Evolutionary conservation across 2,888 invertebrate genomes (phyloP), one percentile per base, ranked within the genome.

Genomic region (Cosmopolites sordidus): DNA sequence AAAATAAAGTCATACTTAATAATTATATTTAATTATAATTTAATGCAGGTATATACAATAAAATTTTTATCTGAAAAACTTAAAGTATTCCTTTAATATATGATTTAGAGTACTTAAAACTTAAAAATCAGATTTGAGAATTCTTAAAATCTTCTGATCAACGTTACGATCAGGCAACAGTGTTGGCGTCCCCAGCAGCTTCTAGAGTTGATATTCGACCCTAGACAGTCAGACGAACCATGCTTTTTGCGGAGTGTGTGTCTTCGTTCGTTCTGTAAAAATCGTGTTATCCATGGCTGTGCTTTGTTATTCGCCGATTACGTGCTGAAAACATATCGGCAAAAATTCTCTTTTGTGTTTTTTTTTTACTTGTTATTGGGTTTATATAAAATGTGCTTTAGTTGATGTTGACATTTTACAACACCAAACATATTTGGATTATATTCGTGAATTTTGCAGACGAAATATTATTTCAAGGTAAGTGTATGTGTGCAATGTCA

Each of bases 401-500:
- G 16, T 16, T 48, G 14, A 18, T 12, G 11, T 43, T 33, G 8
- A 6, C 22, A 11, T 27, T 11, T 16, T 1, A 30, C 42, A 27
- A 5, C 22, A 8, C 22, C 22, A 43, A 27, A 43, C 47, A 46
- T 22, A 48, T 47, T 44, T 47, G 55, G 55, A 55, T 55, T 55
- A 55, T 43, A 40, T 48, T 46, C 37, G 16, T 41, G 18, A n/a
- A 12, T 48, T 48, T 44, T 37, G 16, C 42, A 18, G 8, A 33
- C 42, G 39, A 27, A 37, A 47, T 45, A 54, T 48, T 37, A 43
- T 48, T 52, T 56, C 52, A 52, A 56, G 52, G 56, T 52, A 45
- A 53, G 52, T 52, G 49, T 47, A 43, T 51, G 40, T 47, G 43
- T 40, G 52, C 56, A 56, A 56, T 56, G 56, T 56, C 56, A 56